phyloP scores from a whole-genome alignment of 2,888 invertebrate genomes.

The Lottia scabra region DNA sequence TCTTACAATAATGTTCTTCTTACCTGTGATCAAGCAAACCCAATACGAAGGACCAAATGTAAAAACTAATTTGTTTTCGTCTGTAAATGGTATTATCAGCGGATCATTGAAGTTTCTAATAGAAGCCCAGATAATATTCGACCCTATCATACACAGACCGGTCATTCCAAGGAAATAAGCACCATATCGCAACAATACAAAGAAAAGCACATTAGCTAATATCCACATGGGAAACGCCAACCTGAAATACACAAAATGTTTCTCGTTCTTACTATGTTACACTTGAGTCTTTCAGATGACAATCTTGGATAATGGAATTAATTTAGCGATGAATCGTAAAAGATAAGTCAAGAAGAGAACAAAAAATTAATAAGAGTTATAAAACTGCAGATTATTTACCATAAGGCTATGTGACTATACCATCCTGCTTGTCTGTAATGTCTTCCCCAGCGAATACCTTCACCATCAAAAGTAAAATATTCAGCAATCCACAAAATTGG shows the following conservation, averaged over 20 bases:
- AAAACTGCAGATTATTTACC: conserved; percentile 65
- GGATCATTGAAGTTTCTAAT: conserved; percentile 71
- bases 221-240: conserved; percentile 74
- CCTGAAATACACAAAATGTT: conserved; percentile 57
- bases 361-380: too few species aligned
- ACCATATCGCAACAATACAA: conserved; percentile 73
- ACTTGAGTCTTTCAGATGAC: too few species aligned
- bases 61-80: conserved; percentile 65
- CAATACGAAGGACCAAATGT: conserved; percentile 73
- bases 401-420: conserved; percentile 74
- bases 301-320: too few species aligned
- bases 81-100: conserved; percentile 73
- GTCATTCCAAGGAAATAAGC: conserved; percentile 72
- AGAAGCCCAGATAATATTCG: conserved; percentile 72
- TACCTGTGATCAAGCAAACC: conserved; percentile 72
- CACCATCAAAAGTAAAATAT: conserved; percentile 76
- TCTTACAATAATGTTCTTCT: conserved; percentile 21
- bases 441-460: conserved; percentile 74
- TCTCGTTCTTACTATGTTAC: neutral
- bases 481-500: conserved; percentile 76
- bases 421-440: conserved; percentile 74
- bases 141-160: conserved; percentile 72
- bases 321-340: too few species aligned
- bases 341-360: too few species aligned
- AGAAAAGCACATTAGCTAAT: conserved; percentile 72